phyloP scores from a whole-genome alignment of 2,797 vertebrate genomes.

The Parambassis ranga region DNA sequence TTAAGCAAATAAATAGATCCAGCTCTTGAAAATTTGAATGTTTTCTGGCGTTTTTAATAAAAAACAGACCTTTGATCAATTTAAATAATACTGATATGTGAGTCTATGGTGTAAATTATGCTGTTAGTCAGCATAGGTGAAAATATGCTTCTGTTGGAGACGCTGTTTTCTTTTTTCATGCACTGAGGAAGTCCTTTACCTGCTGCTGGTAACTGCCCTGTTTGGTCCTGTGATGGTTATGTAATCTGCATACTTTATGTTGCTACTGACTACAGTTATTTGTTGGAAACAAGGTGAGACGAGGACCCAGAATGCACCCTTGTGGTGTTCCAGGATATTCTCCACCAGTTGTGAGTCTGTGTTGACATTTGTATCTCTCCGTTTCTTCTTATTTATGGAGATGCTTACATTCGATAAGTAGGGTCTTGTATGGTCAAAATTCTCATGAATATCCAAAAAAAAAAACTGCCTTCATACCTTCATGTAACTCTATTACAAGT shows the following conservation, averaged over 20 bases:
- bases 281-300: background rate
- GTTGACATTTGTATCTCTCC: too few relatives aligned
- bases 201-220: background rate
- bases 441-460: background rate
- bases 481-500: conserved; percentile 7
- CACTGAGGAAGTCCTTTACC: background rate
- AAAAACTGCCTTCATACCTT: conserved; percentile 18
- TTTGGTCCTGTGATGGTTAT: background rate
- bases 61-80: background rate
- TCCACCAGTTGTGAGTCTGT: too few relatives aligned
- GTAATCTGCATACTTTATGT: background rate
- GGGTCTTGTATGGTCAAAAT: background rate
- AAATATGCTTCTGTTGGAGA: background rate
- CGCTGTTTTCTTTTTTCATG: background rate
- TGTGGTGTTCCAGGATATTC: background rate
- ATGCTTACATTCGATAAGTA: background rate
- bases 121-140: background rate
- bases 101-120: background rate
- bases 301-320: background rate
- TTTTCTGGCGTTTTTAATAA: background rate
- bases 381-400: too few relatives aligned
- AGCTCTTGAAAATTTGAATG: background rate
- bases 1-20: conserved; percentile 2
- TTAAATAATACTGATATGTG: background rate
- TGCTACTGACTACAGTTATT: background rate